Evolutionary conservation across 2,113 vertebrate species (phyloP).

Genomic region (Athene cunicularia): DNA sequence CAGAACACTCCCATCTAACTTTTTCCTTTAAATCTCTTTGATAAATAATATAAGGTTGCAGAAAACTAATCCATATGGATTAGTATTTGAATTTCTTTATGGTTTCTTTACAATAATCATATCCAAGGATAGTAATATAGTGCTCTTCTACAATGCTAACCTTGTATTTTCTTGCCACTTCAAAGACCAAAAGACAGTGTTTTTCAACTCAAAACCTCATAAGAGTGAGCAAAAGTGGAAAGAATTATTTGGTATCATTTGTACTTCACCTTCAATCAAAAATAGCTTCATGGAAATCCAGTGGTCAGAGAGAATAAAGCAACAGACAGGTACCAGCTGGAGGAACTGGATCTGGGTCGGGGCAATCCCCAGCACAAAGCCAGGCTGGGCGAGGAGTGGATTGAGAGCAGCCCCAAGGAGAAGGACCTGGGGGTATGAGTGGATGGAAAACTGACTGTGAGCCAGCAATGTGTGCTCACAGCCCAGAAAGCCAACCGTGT

Average conservation of each 20-base stretch:
- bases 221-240: neutral
- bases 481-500: no score
- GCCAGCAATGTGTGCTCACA: no score
- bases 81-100: neutral
- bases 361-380: no score
- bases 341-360: slow-evolving; percentile 2
- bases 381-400: no score
- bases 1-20: neutral
- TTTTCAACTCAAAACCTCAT: neutral
- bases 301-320: slow-evolving; percentile 23
- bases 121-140: neutral
- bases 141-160: neutral
- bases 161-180: neutral
- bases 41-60: neutral
- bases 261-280: neutral
- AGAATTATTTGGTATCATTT: neutral
- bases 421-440: no score
- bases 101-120: neutral
- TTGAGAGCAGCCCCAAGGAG: no score
- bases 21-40: neutral
- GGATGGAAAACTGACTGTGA: no score
- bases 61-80: neutral
- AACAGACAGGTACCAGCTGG: slow-evolving; percentile 45
- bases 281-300: slow-evolving; percentile 10
- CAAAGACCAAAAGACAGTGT: neutral